These are phyloP conservation scores for Nyctibius grandis DNA, from an alignment of 2,797 vertebrate genomes.

Conservation along the genomic window DNA sequence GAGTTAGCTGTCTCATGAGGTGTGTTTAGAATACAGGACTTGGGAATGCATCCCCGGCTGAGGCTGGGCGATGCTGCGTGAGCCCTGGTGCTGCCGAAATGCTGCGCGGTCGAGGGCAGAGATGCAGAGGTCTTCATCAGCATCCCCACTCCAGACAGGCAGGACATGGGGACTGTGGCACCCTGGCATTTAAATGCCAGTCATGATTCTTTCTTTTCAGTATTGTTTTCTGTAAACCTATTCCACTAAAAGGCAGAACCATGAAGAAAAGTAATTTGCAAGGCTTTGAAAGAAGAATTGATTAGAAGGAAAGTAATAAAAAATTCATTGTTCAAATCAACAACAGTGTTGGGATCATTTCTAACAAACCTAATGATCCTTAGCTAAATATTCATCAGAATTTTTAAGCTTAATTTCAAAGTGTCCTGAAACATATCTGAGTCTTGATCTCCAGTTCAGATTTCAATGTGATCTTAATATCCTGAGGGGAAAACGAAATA, in stretches of 20 bases:
- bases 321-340: neutral
- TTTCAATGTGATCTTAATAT: neutral
- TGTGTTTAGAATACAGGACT: neutral
- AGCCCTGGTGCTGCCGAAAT: fast-evolving
- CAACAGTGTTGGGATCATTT: neutral
- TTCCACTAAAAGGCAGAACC: neutral
- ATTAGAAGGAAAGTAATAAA: neutral
- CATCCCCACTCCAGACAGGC: neutral
- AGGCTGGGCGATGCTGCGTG: fast-evolving
- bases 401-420: slow-evolving; percentile 19
- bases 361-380: neutral
- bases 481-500: neutral
- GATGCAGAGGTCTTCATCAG: neutral
- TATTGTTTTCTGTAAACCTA: neutral
- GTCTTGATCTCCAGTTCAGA: neutral
- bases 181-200: neutral
- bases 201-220: neutral
- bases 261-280: neutral
- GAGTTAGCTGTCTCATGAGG: neutral
- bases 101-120: fast-evolving
- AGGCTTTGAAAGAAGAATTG: neutral
- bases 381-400: slow-evolving; percentile 2
- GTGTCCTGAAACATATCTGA: neutral
- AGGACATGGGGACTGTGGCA: neutral
- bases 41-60: fast-evolving